These are phyloP conservation scores for Lepidurus apus DNA, from an alignment of 1,140 invertebrate species.

Conservation along the genomic window DNA sequence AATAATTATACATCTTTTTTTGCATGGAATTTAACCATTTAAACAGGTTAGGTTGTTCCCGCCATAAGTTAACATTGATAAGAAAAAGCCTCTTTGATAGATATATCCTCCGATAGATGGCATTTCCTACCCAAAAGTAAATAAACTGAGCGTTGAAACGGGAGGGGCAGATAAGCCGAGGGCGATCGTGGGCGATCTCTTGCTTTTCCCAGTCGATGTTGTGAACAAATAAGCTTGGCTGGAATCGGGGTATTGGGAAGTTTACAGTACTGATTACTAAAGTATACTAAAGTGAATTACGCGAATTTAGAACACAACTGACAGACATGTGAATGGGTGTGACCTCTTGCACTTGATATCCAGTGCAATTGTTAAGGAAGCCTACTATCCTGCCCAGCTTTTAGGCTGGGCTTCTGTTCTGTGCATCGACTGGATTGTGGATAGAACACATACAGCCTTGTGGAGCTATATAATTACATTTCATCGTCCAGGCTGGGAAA, in stretches of 20 bases:
- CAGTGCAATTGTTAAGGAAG: not conserved
- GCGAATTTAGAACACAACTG: not conserved
- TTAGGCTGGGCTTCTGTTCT: no score
- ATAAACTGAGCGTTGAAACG: constrained; percentile 1
- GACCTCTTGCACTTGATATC: not conserved
- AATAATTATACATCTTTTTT: no score
- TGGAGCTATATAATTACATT: no score
- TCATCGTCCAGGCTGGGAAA: no score
- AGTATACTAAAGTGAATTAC: not conserved
- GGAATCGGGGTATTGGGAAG: not conserved
- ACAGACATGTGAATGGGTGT: not conserved
- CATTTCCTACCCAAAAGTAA: not conserved
- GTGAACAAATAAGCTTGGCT: not conserved
- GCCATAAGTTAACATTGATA: no score
- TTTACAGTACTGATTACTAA: not conserved
- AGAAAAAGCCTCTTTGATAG: no score
- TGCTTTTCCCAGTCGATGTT: not conserved
- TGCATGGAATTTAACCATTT: no score
- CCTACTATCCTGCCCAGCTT: no score
- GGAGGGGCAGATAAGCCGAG: constrained; percentile 11
- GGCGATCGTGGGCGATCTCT: constrained; percentile 2
- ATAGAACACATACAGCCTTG: no score
- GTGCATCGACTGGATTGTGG: no score
- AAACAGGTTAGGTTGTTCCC: no score
- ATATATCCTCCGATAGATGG: not conserved